Percentiles rank a stretch among this genome's conserved stretches.
Conservation (phyloP, 2,113 vertebrate species). For the Ifrita kowaldi region DNA sequence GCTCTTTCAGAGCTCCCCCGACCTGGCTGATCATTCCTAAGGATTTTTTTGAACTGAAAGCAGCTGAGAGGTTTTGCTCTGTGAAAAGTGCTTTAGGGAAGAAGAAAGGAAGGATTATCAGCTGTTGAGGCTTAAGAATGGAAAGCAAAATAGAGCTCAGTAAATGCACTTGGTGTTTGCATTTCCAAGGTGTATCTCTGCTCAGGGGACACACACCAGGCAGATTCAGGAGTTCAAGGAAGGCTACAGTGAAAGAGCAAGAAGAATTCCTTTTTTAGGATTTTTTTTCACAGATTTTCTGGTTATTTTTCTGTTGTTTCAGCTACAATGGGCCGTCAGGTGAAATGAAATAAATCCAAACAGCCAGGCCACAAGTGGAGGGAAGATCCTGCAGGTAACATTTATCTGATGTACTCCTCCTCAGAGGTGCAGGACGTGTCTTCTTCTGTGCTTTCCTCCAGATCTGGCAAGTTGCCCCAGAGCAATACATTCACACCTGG, state of each 20-base stretch:
- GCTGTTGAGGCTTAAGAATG: neutral
- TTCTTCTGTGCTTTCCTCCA: constrained; percentile 85
- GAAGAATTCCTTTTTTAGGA: neutral
- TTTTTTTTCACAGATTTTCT: neutral
- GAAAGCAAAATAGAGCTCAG: neutral
- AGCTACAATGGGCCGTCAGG: neutral
- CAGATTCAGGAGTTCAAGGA: neutral
- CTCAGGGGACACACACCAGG: neutral
- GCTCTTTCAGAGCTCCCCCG: neutral
- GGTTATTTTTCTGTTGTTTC: neutral
- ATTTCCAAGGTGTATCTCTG: neutral
- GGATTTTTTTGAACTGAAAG: neutral
- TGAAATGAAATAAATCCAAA: neutral
- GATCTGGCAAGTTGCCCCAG: constrained; percentile 92
- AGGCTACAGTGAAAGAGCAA: neutral
- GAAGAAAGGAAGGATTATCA: neutral
- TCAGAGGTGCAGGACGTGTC: constrained; percentile 77
- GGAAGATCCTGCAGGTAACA: neutral
- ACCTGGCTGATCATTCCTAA: neutral
- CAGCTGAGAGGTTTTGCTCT: neutral
- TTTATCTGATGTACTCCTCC: constrained; percentile 83
- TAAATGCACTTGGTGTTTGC: neutral
- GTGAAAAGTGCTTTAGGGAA: neutral
- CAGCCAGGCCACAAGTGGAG: neutral
- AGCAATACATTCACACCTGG: constrained; percentile 89